phyloP scores from a whole-genome alignment of 2,888 invertebrate species.

The Polydesmus complanatus region DNA sequence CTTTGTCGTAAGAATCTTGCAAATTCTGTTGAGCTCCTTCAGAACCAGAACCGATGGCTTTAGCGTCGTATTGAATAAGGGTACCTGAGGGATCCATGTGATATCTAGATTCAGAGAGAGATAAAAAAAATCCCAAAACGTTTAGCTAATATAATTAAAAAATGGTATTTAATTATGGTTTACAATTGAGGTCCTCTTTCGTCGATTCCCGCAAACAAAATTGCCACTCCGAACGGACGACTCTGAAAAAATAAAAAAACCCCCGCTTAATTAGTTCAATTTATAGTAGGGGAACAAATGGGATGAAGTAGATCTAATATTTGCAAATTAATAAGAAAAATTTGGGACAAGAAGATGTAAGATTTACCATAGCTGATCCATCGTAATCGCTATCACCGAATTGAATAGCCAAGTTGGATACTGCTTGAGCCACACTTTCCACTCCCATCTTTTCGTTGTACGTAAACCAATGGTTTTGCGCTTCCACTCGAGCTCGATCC shows the following conservation, averaged over 20 bases:
- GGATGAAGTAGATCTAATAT: too few relatives aligned
- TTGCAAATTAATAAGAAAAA: background rate
- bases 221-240: slow-evolving; percentile 96
- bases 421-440: slow-evolving; percentile 95
- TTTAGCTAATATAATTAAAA: slow-evolving; percentile 4
- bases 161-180: slow-evolving; percentile 21
- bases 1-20: slow-evolving; percentile 49
- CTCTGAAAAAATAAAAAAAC: slow-evolving; percentile 48
- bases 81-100: slow-evolving; percentile 99
- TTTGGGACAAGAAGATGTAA: background rate
- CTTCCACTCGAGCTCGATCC: slow-evolving; percentile 87
- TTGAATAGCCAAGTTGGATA: slow-evolving; percentile 96
- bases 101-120: slow-evolving; percentile 34
- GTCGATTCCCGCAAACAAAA: slow-evolving; percentile 86
- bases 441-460: slow-evolving; percentile 93
- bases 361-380: slow-evolving; percentile 56
- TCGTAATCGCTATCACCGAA: slow-evolving; percentile 98
- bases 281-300: too few relatives aligned
- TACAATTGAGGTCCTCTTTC: slow-evolving; percentile 83
- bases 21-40: slow-evolving; percentile 97
- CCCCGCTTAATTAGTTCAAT: too few relatives aligned
- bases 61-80: slow-evolving; percentile 94
- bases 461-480: slow-evolving; percentile 96
- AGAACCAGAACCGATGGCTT: slow-evolving; percentile 97
- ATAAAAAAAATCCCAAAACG: background rate